Base-by-base conservation (phyloP, 2,797 vertebrate genomes). In the Cossypha heuglini region DNA sequence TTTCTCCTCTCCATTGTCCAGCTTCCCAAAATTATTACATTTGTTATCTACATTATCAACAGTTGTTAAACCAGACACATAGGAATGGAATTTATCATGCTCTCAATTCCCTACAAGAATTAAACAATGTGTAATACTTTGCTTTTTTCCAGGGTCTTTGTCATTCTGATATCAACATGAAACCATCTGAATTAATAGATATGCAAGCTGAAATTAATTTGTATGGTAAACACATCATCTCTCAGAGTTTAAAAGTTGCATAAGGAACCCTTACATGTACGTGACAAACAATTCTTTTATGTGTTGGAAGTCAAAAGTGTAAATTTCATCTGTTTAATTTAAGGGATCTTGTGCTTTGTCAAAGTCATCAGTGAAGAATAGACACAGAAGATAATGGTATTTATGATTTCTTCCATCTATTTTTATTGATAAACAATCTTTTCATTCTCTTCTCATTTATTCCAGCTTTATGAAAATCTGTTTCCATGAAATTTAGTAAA, bases 121-220 rank as follows among this genome's bases (percentile, higher is more conserved):
- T 93, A 93, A 83, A 79, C 29, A 86, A 28, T 72, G 22, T 0
- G 0, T 48, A 92, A 62, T 80, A 26, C 40, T 96, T 61, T 22
- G 3, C 1, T 93, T 94, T 85, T 94, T 61, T 79, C 57, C 52
- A 66, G 8, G 13, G n/a, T 26, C 20, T 61, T 63, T 73, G 45
- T 95, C 73, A 92, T 88, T 78, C 48, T 93, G 26, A 58, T 87
- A 91, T 93, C 74, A 96, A 90, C 42, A 81, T 49, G 86, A 76
- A 96, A 90, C 59, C 55, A 71, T 94, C 58, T 94, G 54, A 94
- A 91, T 74, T 91, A 88, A 74, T 38, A 92, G 63, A 82, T 67
- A 93, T 6, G 25, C 8, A 86, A 95, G 37, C 42, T 86, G 64
- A 93, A 81, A 75, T 63, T 15, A 86, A 85, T 93, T 91, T 94